phyloP scores from a whole-genome alignment of 2,113 vertebrate genomes.

The Halichoeres trimaculatus region DNA sequence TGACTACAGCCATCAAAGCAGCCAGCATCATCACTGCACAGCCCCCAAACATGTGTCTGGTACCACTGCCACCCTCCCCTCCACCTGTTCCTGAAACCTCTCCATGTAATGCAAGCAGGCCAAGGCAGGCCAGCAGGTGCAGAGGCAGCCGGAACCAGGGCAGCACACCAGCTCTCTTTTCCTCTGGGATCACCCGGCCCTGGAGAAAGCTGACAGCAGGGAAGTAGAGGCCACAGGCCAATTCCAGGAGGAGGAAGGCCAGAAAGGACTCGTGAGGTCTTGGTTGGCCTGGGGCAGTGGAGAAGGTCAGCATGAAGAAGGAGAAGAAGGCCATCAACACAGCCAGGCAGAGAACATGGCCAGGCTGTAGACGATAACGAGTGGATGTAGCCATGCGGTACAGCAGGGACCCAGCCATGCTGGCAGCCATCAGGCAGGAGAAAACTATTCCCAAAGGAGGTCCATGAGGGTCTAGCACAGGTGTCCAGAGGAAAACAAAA shows the following conservation, averaged over 20 bases:
- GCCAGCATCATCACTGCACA: conserved; percentile 89
- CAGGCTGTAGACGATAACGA: conserved; percentile 89
- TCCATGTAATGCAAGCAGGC: conserved; percentile 89
- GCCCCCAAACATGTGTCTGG: conserved; percentile 91
- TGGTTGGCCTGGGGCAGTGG: conserved; percentile 89
- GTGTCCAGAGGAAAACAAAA: conserved; percentile 96
- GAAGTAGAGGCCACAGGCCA: conserved; percentile 93
- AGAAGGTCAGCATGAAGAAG: conserved; percentile 93
- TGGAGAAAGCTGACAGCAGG: conserved; percentile 93
- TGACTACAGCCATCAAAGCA: conserved; percentile 89
- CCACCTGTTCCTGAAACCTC: conserved; percentile 87
- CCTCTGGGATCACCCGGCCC: conserved; percentile 89
- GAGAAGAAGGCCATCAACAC: conserved; percentile 92
- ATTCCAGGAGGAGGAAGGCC: conserved; percentile 92
- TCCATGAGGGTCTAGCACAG: conserved; percentile 90
- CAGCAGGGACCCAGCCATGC: conserved; percentile 88
- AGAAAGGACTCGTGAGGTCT: conserved; percentile 89
- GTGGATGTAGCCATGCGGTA: conserved; percentile 89
- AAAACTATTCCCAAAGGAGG: conserved; percentile 92
- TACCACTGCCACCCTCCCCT: conserved; percentile 88
- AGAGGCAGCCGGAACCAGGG: conserved; percentile 93
- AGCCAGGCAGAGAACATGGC: conserved; percentile 89
- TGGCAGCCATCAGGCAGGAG: conserved; percentile 93
- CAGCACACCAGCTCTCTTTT: conserved; percentile 86
- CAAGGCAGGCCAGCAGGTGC: conserved; percentile 90